Evolutionary conservation across 2,113 vertebrate species (phyloP), one percentile per base, ranked within the genome.

Genomic region (Syngnathus floridae): DNA sequence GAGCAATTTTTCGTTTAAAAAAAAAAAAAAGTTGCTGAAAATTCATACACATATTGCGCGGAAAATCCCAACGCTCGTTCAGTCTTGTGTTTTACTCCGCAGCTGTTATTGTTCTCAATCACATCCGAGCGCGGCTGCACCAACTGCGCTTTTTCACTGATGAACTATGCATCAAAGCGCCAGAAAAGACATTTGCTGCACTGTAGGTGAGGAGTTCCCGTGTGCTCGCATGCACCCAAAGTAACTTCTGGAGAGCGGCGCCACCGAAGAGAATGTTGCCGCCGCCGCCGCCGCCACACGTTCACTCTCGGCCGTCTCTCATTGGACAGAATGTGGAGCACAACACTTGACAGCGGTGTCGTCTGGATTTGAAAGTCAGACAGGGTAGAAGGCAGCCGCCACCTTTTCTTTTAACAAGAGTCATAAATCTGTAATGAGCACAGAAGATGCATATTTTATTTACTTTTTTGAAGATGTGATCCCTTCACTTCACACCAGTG

Each of bases 401-500:
- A 85, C 85, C 85, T 89, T 85, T 85, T 83, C 86, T 87, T 89
- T 90, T 88, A 88, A 88, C 86, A 84, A 77, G 78, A 89, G 79
- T 88, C 88, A 90, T 88, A 87, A 88, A 90, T 90, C 76, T 82
- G 82, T 88, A 88, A 90, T 89, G 88, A 88, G 85, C 82, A 82
- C 80, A 83, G 81, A 87, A 81, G 79, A 88, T 88, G 84, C 80
- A 86, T 87, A 88, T 89, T 89, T 88, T 80, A 88, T 88, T 86
- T 86, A 86, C 73, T 64, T 49, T 86, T 88, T 88, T 87, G 80
- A 88, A 87, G 82, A 80, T 57, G 60, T 85, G 79, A 85, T 88
- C 83, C 79, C 76, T 72, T 84, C 79, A 83, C 82, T 87, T 86
- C 78, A 74, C 73, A 83, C 81, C 66, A 51, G 69, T 82, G 83